These are phyloP conservation scores for Akabosia matsudoensis DNA, from an alignment of 1,140 invertebrate genomes.

Conservation along the genomic window DNA sequence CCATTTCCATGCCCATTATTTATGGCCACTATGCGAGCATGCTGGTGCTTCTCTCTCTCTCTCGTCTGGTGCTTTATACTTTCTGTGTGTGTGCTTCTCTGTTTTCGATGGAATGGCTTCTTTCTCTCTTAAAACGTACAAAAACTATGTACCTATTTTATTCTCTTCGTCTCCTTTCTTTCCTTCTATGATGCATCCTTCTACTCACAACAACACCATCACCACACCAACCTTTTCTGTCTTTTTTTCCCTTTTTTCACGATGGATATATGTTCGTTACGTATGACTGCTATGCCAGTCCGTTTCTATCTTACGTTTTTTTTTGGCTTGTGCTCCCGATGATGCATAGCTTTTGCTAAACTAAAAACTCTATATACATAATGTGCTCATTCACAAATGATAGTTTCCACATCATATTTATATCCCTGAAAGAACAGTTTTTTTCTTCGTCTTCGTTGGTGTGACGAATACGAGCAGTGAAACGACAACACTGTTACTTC, in stretches of 20 bases:
- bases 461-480: not conserved
- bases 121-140: slow-evolving; percentile 18
- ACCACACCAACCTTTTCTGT: not conserved
- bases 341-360: slow-evolving; percentile 11
- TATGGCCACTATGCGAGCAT: slow-evolving; percentile 37
- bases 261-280: slow-evolving; percentile 23
- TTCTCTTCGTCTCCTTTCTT: slow-evolving; percentile 9
- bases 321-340: slow-evolving; percentile 16
- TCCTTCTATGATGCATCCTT: not conserved
- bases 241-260: not conserved
- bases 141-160: slow-evolving; percentile 25
- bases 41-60: slow-evolving; percentile 8
- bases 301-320: not conserved
- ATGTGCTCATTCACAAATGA: not conserved
- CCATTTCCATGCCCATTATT: slow-evolving; percentile 46
- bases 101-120: slow-evolving; percentile 3
- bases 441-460: too few relatives aligned
- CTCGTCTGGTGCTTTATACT: not conserved
- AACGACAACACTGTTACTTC: not conserved
- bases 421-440: not conserved
- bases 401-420: not conserved
- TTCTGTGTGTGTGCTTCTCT: not conserved
- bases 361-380: not conserved
- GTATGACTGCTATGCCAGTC: slow-evolving; percentile 12
- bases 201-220: not conserved